Evolutionary conservation across 1,140 invertebrate species (phyloP).

Genomic region (Tetraneura akinire): DNA sequence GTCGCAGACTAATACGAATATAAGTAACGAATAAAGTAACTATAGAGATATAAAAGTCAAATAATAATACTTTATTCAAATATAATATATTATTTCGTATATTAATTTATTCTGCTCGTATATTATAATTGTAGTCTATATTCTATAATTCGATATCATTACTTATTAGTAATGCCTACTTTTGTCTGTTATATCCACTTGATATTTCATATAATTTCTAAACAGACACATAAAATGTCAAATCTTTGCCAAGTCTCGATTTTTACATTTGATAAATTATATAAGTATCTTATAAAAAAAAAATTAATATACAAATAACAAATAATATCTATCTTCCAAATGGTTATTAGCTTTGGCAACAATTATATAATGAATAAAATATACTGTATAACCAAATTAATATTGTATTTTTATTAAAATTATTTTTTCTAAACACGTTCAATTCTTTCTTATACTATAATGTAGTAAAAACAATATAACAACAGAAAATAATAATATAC

Average conservation of each 20-base stretch:
- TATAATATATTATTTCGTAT: not conserved
- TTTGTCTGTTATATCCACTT: not conserved
- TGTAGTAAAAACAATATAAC: too few species aligned
- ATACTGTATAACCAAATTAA: too few species aligned
- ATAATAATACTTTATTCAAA: not conserved
- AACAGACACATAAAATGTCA: not conserved
- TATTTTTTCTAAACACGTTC: too few species aligned
- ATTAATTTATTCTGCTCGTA: not conserved
- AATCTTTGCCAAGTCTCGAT: not conserved
- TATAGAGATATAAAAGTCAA: not conserved
- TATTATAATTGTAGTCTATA: too few species aligned
- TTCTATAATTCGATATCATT: too few species aligned
- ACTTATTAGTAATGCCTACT: too few species aligned
- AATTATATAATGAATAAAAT: too few species aligned
- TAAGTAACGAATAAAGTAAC: too few species aligned
- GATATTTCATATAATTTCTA: not conserved
- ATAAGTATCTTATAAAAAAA: not conserved
- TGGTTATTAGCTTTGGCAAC: slow-evolving; percentile 23
- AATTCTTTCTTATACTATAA: too few species aligned
- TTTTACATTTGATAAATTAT: not conserved
- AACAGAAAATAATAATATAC: too few species aligned
- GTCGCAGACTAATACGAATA: too few species aligned
- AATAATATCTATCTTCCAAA: slow-evolving; percentile 7
- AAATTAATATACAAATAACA: not conserved
- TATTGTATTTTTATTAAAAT: too few species aligned